A percentile compares a stretch with the other conserved stretches of the same genome.
These are phyloP conservation scores for Drosophila merina DNA, from an alignment of 2,888 invertebrate genomes.

Conservation along the genomic window DNA sequence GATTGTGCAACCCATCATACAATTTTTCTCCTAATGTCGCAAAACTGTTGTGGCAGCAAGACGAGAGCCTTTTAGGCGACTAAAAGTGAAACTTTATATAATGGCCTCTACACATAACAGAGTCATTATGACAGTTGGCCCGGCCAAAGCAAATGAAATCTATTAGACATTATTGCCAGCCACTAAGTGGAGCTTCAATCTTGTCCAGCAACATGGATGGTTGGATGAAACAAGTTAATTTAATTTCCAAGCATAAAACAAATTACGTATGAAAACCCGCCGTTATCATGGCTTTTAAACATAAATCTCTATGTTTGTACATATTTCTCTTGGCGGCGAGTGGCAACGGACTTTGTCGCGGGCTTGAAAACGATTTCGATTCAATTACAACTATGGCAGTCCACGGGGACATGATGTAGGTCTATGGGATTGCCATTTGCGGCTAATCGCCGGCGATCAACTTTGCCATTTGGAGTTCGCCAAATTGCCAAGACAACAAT, in stretches of 20 bases:
- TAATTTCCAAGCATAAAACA: conserved; percentile 78
- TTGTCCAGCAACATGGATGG: conserved; percentile 13
- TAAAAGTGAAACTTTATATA: conserved; percentile 77
- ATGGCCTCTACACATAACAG: conserved; percentile 66
- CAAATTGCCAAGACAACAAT: conserved; percentile 55
- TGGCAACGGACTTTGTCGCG: conserved; percentile 50
- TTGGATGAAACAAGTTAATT: conserved; percentile 75
- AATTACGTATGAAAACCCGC: conserved; percentile 77
- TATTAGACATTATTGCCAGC: conserved; percentile 69
- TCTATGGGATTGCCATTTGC: conserved; percentile 68
- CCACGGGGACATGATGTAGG: conserved; percentile 51
- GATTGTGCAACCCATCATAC: conserved; percentile 1
- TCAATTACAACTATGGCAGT: conserved; percentile 65
- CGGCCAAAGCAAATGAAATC: conserved; percentile 65
- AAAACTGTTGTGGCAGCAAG: conserved; percentile 48
- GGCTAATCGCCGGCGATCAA: conserved; percentile 63
- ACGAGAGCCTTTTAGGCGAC: conserved; percentile 54
- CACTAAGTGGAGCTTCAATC: conserved; percentile 52
- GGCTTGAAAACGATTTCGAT: conserved; percentile 55
- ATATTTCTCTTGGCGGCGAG: conserved; percentile 16
- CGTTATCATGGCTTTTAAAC: conserved; percentile 72
- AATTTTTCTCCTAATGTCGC: conserved; percentile 9
- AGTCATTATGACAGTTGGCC: conserved; percentile 76
- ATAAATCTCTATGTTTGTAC: conserved; percentile 5
- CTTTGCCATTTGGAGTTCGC: conserved; percentile 63